Evolutionary conservation across 2,888 invertebrate species (phyloP).

Genomic region (Poecilus cupreus): DNA sequence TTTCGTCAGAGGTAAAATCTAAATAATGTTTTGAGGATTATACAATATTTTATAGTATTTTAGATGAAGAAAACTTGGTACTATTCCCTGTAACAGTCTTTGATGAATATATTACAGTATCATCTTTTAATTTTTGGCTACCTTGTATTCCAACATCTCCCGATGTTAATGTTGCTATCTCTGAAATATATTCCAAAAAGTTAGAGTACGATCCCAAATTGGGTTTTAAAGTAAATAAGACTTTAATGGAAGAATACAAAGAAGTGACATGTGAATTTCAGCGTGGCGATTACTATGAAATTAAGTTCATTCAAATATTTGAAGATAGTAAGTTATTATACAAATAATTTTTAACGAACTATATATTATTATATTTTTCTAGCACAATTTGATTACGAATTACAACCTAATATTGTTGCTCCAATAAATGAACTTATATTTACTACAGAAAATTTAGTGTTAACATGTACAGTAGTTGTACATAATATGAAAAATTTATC

Average conservation of each 20-base stretch:
- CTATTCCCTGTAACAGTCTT: background rate
- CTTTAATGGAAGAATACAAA: background rate
- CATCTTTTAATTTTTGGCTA: background rate
- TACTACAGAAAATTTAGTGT: background rate
- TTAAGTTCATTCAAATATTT: background rate
- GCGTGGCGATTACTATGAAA: background rate
- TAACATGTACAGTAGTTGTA: background rate
- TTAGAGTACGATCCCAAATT: background rate
- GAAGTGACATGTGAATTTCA: background rate
- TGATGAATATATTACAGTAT: background rate
- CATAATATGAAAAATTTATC: background rate
- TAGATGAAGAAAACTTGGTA: background rate
- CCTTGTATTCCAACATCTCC: background rate
- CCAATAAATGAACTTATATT: background rate
- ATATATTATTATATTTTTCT: too few species aligned
- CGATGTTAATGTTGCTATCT: background rate
- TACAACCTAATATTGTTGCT: background rate
- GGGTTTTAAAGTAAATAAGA: background rate
- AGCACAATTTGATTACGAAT: background rate
- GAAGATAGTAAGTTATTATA: background rate
- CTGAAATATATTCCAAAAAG: background rate
- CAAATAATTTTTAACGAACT: background rate
- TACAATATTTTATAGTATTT: background rate
- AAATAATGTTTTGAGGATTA: background rate
- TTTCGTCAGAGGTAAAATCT: conserved; percentile 45